These are phyloP conservation scores for Hafferia zeledoni DNA, from an alignment of 2,797 vertebrate genomes.

Conservation along the genomic window DNA sequence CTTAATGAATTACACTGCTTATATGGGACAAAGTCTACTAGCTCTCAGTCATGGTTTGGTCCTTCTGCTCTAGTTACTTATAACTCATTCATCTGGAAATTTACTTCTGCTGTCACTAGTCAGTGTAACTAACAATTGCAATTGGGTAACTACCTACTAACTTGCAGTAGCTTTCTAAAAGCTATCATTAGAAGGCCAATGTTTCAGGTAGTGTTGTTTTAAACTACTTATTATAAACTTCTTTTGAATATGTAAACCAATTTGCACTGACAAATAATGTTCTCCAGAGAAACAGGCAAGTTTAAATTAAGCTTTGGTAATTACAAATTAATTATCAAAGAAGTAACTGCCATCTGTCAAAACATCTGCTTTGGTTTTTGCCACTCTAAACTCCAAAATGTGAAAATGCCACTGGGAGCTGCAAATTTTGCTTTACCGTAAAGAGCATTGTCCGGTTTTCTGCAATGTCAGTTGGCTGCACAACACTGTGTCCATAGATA, in stretches of 20 bases:
- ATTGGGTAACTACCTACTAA: not conserved
- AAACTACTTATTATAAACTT: not conserved
- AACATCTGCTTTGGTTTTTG: not conserved
- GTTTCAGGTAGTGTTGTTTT: not conserved
- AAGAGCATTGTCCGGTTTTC: slow-evolving; percentile 98
- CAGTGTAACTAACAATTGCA: not conserved
- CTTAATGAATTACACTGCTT: not conserved
- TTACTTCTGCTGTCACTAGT: not conserved
- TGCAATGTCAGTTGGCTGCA: slow-evolving; percentile 92
- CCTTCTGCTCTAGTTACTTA: not conserved
- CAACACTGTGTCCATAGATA: slow-evolving; percentile 79
- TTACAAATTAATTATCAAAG: not conserved
- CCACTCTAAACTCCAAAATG: not conserved
- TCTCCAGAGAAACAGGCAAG: not conserved
- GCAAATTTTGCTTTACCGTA: slow-evolving; percentile 81
- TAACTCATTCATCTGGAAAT: not conserved
- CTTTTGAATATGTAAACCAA: not conserved
- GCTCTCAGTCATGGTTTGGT: not conserved
- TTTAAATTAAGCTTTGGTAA: not conserved
- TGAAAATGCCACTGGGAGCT: not conserved
- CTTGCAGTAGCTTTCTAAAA: not conserved
- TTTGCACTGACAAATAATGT: not conserved
- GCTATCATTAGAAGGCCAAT: not conserved
- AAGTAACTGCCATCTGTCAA: not conserved
- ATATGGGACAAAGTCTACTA: not conserved